A percentile compares a stretch with the other conserved stretches of the same genome.
Conservation (phyloP, 2,888 invertebrate genomes). For the Thecocarcelia acutangulata region DNA sequence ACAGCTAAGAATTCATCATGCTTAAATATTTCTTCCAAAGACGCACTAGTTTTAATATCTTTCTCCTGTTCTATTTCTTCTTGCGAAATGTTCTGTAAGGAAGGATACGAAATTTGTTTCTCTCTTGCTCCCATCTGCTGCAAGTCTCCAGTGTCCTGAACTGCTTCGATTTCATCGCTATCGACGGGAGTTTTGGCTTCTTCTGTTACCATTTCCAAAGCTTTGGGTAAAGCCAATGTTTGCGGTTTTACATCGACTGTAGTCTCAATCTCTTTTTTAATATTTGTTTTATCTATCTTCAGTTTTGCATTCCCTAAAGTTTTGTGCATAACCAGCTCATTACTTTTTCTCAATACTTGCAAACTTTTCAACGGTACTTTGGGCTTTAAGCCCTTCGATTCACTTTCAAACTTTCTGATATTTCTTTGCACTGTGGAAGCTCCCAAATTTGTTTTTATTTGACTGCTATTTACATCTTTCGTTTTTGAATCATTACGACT, state of each 20-base stretch:
- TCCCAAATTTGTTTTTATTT: slow-evolving; percentile 26
- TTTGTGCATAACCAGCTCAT: slow-evolving; percentile 72
- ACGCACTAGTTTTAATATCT: background rate
- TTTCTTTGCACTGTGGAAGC: slow-evolving; percentile 77
- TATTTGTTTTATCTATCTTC: slow-evolving; percentile 50
- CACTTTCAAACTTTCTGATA: slow-evolving; percentile 77
- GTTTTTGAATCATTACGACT: slow-evolving; percentile 53
- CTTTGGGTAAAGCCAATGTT: slow-evolving; percentile 27
- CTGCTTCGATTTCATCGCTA: background rate
- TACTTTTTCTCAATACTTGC: slow-evolving; percentile 77
- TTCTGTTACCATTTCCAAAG: slow-evolving; percentile 73
- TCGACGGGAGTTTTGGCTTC: slow-evolving; percentile 74
- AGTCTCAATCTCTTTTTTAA: slow-evolving; percentile 46
- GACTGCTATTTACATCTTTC: slow-evolving; percentile 50
- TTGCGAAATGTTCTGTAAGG: too few relatives aligned
- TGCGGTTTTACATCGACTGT: slow-evolving; percentile 54
- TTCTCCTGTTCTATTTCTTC: background rate
- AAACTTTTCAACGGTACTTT: slow-evolving; percentile 78
- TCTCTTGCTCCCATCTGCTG: background rate
- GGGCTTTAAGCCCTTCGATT: slow-evolving; percentile 72
- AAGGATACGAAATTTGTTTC: background rate
- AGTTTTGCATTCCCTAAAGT: slow-evolving; percentile 18
- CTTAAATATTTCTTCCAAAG: background rate
- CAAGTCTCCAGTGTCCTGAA: background rate
- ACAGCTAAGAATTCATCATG: slow-evolving; percentile 8